These are phyloP conservation scores for Achlya flavicornis DNA, from an alignment of 2,888 invertebrate species.

Conservation along the genomic window DNA sequence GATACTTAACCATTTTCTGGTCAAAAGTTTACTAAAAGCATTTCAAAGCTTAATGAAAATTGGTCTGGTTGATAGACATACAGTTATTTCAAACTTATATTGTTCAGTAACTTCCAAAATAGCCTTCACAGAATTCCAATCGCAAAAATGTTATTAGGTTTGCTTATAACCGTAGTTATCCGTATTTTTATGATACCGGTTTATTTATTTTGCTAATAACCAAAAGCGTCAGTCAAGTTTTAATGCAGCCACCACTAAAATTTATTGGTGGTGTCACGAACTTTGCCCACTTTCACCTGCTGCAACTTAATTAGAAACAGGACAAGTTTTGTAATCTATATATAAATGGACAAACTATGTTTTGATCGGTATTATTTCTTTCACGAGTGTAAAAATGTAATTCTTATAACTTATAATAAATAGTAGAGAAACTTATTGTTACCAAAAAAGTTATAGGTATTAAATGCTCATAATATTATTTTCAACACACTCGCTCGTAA, in stretches of 20 bases:
- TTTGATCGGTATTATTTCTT: not conserved
- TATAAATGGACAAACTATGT: not conserved
- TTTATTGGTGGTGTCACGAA: not conserved
- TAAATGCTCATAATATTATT: no score
- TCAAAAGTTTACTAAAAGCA: not conserved
- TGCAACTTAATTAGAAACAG: not conserved
- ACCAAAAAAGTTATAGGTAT: no score
- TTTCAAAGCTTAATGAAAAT: not conserved
- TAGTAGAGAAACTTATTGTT: no score
- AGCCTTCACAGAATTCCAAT: no score
- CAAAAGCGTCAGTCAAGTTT: slow-evolving; percentile 21
- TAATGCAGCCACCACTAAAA: slow-evolving; percentile 19
- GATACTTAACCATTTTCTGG: not conserved
- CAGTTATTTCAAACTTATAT: not conserved
- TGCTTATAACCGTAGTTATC: no score
- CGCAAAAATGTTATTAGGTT: no score
- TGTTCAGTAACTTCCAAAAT: slow-evolving; percentile 1
- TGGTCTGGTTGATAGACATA: slow-evolving; percentile 1
- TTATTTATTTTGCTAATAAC: no score
- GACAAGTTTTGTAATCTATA: not conserved
- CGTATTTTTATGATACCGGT: not conserved
- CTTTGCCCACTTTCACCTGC: not conserved
- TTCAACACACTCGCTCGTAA: no score
- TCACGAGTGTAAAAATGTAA: no score
- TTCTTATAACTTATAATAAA: no score